phyloP scores from a whole-genome alignment of 1,140 invertebrate species.

The Amyelois transitella region DNA sequence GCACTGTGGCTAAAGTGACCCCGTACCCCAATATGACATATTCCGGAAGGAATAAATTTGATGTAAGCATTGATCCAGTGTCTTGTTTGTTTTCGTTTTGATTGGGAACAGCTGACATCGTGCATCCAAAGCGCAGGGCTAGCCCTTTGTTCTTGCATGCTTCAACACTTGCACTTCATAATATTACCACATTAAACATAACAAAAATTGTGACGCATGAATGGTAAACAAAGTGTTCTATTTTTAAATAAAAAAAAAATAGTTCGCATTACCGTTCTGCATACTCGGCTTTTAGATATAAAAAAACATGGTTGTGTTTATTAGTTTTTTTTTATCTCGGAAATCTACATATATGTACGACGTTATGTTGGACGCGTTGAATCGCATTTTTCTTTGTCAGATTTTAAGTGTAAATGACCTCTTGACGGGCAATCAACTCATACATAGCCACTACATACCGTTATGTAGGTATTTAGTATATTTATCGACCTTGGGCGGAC shows the following conservation, averaged over 20 bases:
- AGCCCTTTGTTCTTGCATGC: conserved; percentile 34
- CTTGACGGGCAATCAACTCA: conserved; percentile 27
- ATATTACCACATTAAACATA: not conserved
- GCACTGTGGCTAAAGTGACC: conserved; percentile 66
- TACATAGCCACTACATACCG: conserved; percentile 25
- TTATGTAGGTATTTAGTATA: conserved; percentile 19
- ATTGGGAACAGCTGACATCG: conserved; percentile 66
- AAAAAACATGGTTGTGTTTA: not conserved
- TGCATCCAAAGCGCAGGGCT: conserved; percentile 15
- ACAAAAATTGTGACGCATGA: not conserved
- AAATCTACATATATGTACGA: too few species aligned
- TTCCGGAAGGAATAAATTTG: conserved; percentile 76
- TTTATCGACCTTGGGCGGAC: not conserved
- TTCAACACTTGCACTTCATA: not conserved
- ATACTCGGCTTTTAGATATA: not conserved
- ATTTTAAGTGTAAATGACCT: conserved; percentile 38
- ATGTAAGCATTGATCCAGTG: conserved; percentile 60
- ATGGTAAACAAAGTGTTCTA: conserved; percentile 10
- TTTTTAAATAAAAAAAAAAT: conserved; percentile 4
- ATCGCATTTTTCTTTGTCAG: conserved; percentile 25
- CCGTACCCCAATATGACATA: conserved; percentile 71
- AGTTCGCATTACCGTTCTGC: not conserved
- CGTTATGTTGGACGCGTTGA: not conserved
- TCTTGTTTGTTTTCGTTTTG: conserved; percentile 65
- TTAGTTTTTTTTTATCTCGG: conserved; percentile 10